Evolutionary conservation across 37 sponge, comb jelly and placozoan genomes (phyloP).

Genomic region (Aplysina aerophoba): DNA sequence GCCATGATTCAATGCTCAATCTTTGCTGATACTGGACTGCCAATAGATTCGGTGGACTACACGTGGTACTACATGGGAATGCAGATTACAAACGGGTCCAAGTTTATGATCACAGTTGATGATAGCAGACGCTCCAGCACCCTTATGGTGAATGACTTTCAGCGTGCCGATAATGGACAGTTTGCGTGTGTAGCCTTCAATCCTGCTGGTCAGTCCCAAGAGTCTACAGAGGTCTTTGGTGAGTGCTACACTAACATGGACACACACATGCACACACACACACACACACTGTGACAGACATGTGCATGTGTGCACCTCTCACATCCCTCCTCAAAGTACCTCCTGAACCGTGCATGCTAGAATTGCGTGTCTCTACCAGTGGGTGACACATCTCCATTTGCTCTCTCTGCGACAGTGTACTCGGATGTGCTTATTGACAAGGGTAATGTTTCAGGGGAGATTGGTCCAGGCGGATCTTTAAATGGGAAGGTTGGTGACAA

Average conservation of each 20-base stretch:
- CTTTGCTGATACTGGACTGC: background rate
- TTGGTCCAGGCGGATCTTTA: background rate
- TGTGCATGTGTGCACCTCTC: too few relatives aligned
- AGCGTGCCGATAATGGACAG: background rate
- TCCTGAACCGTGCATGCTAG: too few relatives aligned
- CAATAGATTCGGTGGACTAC: background rate
- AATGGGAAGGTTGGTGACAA: constrained; percentile 16
- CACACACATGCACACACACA: too few relatives aligned
- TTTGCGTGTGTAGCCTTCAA: background rate
- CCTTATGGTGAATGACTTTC: background rate
- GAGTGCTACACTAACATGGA: too few relatives aligned
- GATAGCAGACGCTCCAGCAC: background rate
- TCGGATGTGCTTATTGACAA: constrained; percentile 10
- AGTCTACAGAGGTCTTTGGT: too few relatives aligned
- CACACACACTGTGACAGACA: too few relatives aligned
- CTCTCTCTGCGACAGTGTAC: background rate
- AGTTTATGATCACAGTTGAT: background rate
- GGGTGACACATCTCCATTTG: background rate
- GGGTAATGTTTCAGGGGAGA: background rate
- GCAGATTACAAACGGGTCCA: background rate
- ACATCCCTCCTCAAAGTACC: too few relatives aligned
- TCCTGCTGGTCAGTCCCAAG: background rate
- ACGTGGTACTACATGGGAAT: constrained; percentile 23
- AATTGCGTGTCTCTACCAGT: background rate
- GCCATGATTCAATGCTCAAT: background rate